These are phyloP conservation scores for Phyllotis vaccarum DNA, from an alignment of 2,797 vertebrate genomes.

Conservation along the genomic window DNA sequence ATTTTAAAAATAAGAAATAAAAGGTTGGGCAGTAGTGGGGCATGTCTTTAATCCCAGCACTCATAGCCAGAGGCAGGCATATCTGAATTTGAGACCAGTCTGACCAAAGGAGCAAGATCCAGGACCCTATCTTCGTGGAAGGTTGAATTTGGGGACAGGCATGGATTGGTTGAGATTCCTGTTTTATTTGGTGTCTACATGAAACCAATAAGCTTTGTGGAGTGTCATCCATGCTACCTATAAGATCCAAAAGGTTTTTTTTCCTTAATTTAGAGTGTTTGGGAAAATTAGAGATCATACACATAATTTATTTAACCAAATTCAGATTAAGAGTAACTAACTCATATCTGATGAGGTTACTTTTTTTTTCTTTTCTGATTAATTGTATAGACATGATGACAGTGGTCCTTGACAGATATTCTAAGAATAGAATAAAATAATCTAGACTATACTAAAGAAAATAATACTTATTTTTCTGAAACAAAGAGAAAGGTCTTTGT, in stretches of 20 bases:
- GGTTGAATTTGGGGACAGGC: not conserved
- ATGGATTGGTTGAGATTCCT: not conserved
- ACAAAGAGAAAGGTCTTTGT: not conserved
- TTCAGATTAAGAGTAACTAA: not conserved
- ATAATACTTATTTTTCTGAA: not conserved
- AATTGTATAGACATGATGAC: not conserved
- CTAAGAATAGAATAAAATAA: not conserved
- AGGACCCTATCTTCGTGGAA: fast-evolving
- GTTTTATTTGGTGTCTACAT: not conserved
- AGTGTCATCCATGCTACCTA: not conserved
- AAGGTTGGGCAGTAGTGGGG: not conserved
- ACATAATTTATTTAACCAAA: not conserved
- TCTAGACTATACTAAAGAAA: not conserved
- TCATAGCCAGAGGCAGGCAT: not conserved
- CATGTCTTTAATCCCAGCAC: not conserved
- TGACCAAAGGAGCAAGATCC: too few species aligned
- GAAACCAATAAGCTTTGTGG: not conserved
- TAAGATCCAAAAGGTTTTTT: not conserved
- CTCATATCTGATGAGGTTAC: not conserved
- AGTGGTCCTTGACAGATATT: not conserved
- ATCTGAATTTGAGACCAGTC: not conserved
- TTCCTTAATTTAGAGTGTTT: not conserved
- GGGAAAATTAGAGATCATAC: not conserved
- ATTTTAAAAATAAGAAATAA: not conserved
- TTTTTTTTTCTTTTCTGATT: not conserved